Base-by-base conservation (phyloP, 2,113 vertebrate genomes). In the Irena cyanogastra region DNA sequence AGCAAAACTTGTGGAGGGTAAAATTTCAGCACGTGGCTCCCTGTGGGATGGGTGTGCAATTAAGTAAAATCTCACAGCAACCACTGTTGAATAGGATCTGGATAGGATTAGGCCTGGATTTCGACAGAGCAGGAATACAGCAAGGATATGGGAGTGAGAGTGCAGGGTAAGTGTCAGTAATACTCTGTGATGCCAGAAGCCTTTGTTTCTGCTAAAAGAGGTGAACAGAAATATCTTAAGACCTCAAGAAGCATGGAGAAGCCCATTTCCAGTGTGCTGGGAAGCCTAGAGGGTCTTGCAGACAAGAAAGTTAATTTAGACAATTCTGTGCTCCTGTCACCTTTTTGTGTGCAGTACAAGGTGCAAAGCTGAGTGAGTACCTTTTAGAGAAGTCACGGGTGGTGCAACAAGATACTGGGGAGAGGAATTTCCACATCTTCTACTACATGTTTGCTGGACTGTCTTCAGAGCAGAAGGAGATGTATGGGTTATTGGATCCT, bases 351-450 rank as follows among this genome's bases (percentile, higher is more conserved):
- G 66, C 95, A 98, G 98, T 98, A 31, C 97, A 80, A 93, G 97
- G 98, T 65, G 98, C 98, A 49, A 98, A 98, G 95, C 97, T 98
- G 87, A 98, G 95, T 9, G 98, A 98, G 63, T 98, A 98, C 77
- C 97, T 98, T 2, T 63, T 98, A 65, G 98, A 98, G 94, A 98
- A 98, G 94, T 98, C 98, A 11, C 97, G 98, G 3, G 98, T 98
- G 57, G 98, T 98, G 20, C 97, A 97, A 41, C 98, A 98, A 90
- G 98, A 98, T 64, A 35, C 95, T 1, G 97, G 98, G 6, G 98
- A 98, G 89, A 97, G 97, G 89, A 98, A 98, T 95, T 98, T 98
- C 78, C 98, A 98, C 88, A 98, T 98, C 78, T 98, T 98, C 97
- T 98, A 98, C 96, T 98, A 97, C 85, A 98, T 98, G 98, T 94